These are phyloP conservation scores for Dolichotis patagonum DNA, from an alignment of 2,113 vertebrate species.

Conservation along the genomic window DNA sequence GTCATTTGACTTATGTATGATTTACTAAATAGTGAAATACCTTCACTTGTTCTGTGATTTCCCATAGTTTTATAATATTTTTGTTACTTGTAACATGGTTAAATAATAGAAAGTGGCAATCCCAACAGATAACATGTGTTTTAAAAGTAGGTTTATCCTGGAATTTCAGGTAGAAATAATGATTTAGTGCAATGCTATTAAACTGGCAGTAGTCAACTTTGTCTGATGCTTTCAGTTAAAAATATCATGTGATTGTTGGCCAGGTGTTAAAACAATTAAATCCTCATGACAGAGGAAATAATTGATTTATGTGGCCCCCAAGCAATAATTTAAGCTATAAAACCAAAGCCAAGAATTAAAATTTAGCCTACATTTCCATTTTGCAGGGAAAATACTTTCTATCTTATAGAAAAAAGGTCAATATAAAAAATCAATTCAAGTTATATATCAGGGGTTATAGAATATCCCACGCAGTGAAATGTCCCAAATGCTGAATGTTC, in stretches of 20 bases:
- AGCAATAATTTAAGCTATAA: conserved; percentile 22
- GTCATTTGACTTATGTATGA: neutral
- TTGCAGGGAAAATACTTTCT: neutral
- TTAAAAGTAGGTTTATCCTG: neutral
- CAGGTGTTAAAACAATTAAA: conserved; percentile 30
- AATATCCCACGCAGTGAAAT: neutral
- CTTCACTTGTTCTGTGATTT: neutral
- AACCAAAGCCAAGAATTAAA: conserved; percentile 27
- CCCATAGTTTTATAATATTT: conserved; percentile 1
- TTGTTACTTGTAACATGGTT: conserved; percentile 6
- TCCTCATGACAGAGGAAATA: conserved; percentile 40
- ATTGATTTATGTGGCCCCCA: conserved; percentile 12
- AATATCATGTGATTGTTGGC: neutral
- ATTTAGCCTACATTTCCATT: neutral
- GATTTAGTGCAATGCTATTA: neutral
- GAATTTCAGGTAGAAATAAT: conserved; percentile 46
- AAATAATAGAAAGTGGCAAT: neutral
- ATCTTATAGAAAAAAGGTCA: neutral
- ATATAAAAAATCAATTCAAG: neutral
- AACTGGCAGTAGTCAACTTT: neutral
- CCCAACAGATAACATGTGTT: neutral
- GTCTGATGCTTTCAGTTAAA: conserved; percentile 19
- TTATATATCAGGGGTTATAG: neutral
- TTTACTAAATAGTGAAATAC: neutral
- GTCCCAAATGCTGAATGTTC: neutral